These are phyloP conservation scores for Orchesella flavescens DNA, from an alignment of 2,888 invertebrate species.

Conservation along the genomic window DNA sequence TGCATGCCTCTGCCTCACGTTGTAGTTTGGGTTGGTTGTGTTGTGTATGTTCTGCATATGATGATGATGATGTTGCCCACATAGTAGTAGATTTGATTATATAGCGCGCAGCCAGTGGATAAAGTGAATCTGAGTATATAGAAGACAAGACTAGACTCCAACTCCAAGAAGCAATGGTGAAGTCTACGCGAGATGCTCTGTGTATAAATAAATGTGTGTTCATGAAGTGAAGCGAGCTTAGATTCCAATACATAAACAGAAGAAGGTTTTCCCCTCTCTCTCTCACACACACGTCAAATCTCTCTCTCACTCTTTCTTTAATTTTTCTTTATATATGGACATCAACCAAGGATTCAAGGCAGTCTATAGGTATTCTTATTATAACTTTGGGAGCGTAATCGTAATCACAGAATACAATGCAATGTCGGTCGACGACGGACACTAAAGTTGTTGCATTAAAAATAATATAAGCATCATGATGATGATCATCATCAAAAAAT, in stretches of 20 bases:
- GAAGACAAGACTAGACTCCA: too few species aligned
- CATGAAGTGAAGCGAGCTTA: constrained; percentile 25
- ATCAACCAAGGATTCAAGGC: constrained; percentile 45
- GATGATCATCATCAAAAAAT: constrained; percentile 50
- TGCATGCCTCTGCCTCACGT: not conserved
- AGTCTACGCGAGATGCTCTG: not conserved
- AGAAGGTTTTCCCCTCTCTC: constrained; percentile 35
- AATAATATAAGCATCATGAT: constrained; percentile 28
- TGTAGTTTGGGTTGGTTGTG: not conserved
- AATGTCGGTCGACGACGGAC: constrained; percentile 23
- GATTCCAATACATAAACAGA: constrained; percentile 4
- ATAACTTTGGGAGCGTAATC: constrained; percentile 6
- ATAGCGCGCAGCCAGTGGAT: too few species aligned
- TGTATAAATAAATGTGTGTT: constrained; percentile 1
- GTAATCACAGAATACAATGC: constrained; percentile 16
- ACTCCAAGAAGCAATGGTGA: too few species aligned
- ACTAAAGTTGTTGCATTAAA: constrained; percentile 14
- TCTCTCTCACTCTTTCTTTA: constrained; percentile 8
- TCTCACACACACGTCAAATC: not conserved
- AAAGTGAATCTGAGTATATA: too few species aligned
- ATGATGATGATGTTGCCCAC: too few species aligned
- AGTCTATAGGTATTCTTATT: constrained; percentile 38
- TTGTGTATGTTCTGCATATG: too few species aligned
- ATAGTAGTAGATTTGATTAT: too few species aligned
- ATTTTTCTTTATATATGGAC: constrained; percentile 31